A percentile compares a stretch with the other conserved stretches of the same genome.
Evolutionary conservation across 2,888 invertebrate genomes (phyloP).

Genomic region (Drosophila neoperkinsi): DNA sequence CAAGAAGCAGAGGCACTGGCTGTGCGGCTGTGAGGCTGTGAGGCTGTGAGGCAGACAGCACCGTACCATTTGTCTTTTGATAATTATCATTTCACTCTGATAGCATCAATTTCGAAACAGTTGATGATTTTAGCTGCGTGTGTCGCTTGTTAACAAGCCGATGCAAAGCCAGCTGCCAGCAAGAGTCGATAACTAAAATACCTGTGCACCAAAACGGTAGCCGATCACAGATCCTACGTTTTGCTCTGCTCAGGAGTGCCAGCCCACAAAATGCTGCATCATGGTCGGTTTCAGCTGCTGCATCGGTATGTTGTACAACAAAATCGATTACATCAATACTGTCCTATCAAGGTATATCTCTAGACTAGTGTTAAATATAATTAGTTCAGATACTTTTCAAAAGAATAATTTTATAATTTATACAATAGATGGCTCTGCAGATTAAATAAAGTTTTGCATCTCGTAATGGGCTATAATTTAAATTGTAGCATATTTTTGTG

Average conservation of each 20-base stretch:
- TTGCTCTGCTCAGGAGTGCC: constrained; percentile 29
- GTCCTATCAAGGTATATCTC: background rate
- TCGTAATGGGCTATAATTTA: background rate
- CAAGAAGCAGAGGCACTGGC: background rate
- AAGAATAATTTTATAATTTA: background rate
- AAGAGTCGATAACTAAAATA: constrained; percentile 70
- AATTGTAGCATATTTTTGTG: constrained; percentile 25
- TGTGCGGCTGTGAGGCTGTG: background rate
- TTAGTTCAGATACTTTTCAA: background rate
- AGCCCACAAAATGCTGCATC: constrained; percentile 44
- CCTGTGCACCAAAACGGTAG: constrained; percentile 66
- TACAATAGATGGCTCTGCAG: background rate
- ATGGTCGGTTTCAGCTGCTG: constrained; percentile 54
- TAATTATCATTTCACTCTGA: constrained; percentile 76
- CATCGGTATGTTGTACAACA: background rate
- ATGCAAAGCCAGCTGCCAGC: constrained; percentile 46
- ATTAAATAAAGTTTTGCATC: background rate
- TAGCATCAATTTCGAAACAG: constrained; percentile 76
- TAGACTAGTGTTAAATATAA: background rate
- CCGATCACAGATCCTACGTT: constrained; percentile 28
- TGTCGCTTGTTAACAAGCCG: constrained; percentile 76
- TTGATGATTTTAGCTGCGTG: constrained; percentile 78
- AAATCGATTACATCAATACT: background rate
- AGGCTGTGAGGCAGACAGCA: constrained; percentile 31
- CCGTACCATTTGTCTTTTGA: constrained; percentile 75